Evolutionary conservation across 2,113 vertebrate genomes (phyloP).

Genomic region (Grus americana): DNA sequence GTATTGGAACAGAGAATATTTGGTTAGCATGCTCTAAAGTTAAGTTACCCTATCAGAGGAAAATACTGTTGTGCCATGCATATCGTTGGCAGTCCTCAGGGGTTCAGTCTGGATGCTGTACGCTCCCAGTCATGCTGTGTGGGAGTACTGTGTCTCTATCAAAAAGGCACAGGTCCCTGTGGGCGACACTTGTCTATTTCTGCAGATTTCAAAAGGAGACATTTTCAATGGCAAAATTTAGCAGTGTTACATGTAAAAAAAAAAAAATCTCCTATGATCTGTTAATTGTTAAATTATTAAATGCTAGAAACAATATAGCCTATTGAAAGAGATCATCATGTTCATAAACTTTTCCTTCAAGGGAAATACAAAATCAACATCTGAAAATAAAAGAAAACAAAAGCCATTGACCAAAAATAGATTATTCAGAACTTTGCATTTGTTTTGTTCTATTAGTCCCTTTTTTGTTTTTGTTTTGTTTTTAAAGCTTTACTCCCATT

Average conservation of each 20-base stretch:
- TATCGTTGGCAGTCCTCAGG: background rate
- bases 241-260: background rate
- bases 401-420: background rate
- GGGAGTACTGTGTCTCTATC: background rate
- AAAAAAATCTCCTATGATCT: background rate
- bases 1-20: background rate
- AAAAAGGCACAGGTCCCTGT: background rate
- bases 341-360: background rate
- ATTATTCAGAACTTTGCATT: background rate
- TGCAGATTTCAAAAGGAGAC: background rate
- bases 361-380: background rate
- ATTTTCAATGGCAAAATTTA: background rate
- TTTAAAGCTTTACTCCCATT: background rate
- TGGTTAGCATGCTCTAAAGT: background rate
- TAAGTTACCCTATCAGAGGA: background rate
- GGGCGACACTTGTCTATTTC: background rate
- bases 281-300: background rate
- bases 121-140: background rate
- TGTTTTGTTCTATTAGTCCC: background rate
- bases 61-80: background rate
- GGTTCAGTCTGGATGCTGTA: background rate
- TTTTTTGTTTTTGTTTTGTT: background rate
- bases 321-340: background rate
- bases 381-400: background rate
- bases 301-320: background rate